Conservation (phyloP, 2,888 invertebrate species). For the Catocala fraxini region DNA sequence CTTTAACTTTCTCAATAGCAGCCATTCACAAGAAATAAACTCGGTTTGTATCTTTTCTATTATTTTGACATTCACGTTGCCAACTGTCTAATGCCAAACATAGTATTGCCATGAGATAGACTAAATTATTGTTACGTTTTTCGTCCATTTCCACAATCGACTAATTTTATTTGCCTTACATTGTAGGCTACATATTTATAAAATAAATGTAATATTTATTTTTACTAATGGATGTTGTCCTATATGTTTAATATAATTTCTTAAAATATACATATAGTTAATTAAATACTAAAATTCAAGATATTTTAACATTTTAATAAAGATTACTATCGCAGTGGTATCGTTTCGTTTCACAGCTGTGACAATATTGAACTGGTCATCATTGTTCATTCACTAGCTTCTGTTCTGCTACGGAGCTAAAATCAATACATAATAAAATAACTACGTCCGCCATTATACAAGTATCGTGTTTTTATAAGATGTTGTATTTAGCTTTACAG, state of each 20-base stretch:
- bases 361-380: constrained; percentile 31
- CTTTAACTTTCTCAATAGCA: constrained; percentile 95
- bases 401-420: constrained; percentile 56
- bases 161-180: constrained; percentile 12
- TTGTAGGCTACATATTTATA: no score
- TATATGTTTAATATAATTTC: no score
- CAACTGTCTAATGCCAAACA: constrained; percentile 37
- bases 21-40: constrained; percentile 88
- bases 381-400: constrained; percentile 46
- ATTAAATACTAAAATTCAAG: no score
- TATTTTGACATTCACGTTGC: constrained; percentile 66
- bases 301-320: no score
- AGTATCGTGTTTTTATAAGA: constrained; percentile 63
- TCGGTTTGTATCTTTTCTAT: constrained; percentile 66
- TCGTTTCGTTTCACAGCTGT: neutral
- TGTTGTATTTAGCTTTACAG: constrained; percentile 56
- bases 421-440: constrained; percentile 78
- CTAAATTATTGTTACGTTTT: no score
- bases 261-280: no score
- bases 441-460: constrained; percentile 82
- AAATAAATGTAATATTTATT: no score
- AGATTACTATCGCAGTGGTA: no score
- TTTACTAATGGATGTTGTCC: no score
- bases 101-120: neutral
- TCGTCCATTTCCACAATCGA: constrained; percentile 23